Evolutionary conservation across 1,140 invertebrate species (phyloP), one percentile per base, ranked within the genome.

Genomic region (Micrasema longulum): DNA sequence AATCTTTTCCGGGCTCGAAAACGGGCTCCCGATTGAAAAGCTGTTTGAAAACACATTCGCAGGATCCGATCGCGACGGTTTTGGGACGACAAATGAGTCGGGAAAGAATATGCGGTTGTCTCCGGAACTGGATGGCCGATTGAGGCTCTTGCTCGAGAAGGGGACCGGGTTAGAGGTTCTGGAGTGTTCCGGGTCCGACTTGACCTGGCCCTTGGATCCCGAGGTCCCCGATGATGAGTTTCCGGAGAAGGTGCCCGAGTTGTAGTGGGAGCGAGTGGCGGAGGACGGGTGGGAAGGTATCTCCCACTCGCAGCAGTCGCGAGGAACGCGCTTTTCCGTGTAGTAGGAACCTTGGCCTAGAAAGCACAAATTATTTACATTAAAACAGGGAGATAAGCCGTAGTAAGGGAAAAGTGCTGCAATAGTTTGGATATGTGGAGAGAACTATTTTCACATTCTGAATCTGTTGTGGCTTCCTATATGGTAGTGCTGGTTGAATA

Each of bases 151-250:
- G n/a, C 22, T 36, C n/a, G 69, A 18, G 43, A 52, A 68, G 5
- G 65, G 60, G 9, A 45, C 43, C 0, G 60, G 7, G 22, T 64
- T 64, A 1, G 60, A 64, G 1, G 60, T 47, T 41, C 75, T 47
- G 0, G 72, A 76, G 38, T 78, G 76, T 53, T 80, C 72, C 22
- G 79, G 78, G 67, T 84, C 82, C 0, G 78, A 77, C 52, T 80
- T 80, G 26, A 74, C 69, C 47, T 81, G 81, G 20, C 78, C 78
- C 64, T 82, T 82, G 18, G 83, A 84, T 9, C 83, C 84, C 3
- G 84, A 85, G 5, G 83, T 85, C 0, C 83, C 83, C 1, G 83
- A 84, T 0, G 84, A 85, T 0, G 84, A 85, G 7, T 83, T 84
- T 0, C 82, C 83, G 0, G 83, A 85, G 73, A 83, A 83, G 0